A percentile compares a stretch with the other conserved stretches of the same genome.
Conservation (phyloP, 2,888 invertebrate species). For the Meta bourneti region DNA sequence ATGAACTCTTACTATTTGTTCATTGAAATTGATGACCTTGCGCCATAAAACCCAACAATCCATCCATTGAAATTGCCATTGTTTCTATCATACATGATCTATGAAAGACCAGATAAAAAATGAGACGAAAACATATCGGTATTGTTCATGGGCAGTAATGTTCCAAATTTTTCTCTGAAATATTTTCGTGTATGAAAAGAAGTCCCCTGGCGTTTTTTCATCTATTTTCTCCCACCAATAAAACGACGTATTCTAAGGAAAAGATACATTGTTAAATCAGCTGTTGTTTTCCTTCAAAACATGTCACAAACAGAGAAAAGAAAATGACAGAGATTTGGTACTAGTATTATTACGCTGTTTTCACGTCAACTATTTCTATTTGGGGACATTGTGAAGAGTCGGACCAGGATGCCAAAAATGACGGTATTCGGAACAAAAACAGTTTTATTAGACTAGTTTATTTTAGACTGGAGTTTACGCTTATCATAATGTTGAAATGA, state of each 20-base stretch:
- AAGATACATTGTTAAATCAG: neutral
- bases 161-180: too few species aligned
- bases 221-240: neutral
- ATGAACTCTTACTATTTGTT: too few species aligned
- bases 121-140: neutral
- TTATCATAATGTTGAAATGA: too few species aligned
- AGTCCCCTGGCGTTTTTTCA: too few species aligned
- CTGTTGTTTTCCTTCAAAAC: constrained; percentile 2
- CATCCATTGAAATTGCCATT: too few species aligned
- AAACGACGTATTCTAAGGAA: neutral
- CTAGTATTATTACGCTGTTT: constrained; percentile 12
- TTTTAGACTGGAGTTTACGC: neutral
- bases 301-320: constrained; percentile 44
- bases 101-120: neutral
- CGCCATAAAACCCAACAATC: too few species aligned
- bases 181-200: neutral
- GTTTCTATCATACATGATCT: neutral
- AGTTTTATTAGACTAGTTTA: neutral
- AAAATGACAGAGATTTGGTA: constrained; percentile 41
- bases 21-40: too few species aligned
- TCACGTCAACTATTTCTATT: constrained; percentile 27
- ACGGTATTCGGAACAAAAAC: neutral
- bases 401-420: neutral
- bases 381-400: neutral
- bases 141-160: neutral